Percentiles rank a stretch among this genome's conserved stretches.
phyloP scores from a whole-genome alignment of 35 echinoderm and acorn worm species.

The Anneissia japonica region DNA sequence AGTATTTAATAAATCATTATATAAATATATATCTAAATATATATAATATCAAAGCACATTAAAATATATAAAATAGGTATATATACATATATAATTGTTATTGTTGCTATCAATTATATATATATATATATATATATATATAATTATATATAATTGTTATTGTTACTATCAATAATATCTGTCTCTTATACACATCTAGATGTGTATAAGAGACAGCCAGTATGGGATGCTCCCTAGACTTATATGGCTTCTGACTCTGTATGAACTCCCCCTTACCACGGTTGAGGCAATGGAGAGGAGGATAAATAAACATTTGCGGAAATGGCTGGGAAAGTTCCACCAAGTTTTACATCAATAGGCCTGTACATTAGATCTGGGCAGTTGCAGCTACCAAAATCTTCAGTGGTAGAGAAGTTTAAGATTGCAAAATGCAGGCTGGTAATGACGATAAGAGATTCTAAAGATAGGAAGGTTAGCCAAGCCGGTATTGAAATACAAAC shows the following conservation, averaged over 20 bases:
- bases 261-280: neutral
- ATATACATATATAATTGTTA: too few relatives aligned
- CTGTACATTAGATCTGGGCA: conserved; percentile 11
- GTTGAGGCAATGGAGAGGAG: conserved; percentile 2
- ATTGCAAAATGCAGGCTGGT: neutral
- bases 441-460: neutral
- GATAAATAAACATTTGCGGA: neutral
- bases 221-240: conserved; percentile 3
- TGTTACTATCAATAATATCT: too few relatives aligned
- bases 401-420: neutral
- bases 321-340: neutral
- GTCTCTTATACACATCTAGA: too few relatives aligned
- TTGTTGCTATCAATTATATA: too few relatives aligned
- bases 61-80: too few relatives aligned
- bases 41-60: too few relatives aligned
- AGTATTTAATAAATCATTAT: too few relatives aligned
- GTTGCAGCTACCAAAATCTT: neutral
- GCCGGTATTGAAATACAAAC: neutral
- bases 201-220: too few relatives aligned
- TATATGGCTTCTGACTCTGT: conserved; percentile 28
- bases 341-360: neutral
- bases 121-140: too few relatives aligned
- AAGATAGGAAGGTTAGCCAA: neutral
- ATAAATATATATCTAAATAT: too few relatives aligned
- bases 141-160: too few relatives aligned